A percentile compares a stretch with the other conserved stretches of the same genome.
phyloP scores from a whole-genome alignment of 2,113 vertebrate genomes.

The Alethe diademata region DNA sequence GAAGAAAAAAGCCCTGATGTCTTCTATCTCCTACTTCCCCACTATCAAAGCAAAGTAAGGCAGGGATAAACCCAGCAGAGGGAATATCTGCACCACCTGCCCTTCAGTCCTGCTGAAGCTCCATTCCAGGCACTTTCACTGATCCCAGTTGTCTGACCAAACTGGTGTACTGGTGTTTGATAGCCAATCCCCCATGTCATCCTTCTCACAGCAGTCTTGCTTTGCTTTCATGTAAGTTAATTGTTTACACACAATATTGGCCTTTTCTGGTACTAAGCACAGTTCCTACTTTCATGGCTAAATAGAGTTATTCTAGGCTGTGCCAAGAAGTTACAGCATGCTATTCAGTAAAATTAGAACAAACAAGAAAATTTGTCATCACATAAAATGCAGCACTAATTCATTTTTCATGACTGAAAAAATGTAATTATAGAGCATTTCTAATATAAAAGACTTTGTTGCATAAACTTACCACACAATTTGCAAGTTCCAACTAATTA shows the following conservation, averaged over 20 bases:
- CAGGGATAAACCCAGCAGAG: not conserved
- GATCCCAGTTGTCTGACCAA: not conserved
- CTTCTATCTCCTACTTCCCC: not conserved
- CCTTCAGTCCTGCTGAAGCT: not conserved
- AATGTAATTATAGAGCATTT: conserved; percentile 73
- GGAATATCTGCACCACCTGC: not conserved
- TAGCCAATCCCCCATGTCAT: not conserved
- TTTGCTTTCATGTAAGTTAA: conserved; percentile 7
- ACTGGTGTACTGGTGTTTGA: not conserved
- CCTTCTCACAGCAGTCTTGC: not conserved
- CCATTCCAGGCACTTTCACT: not conserved
- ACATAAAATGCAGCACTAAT: conserved; percentile 74
- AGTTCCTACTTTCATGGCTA: conserved; percentile 50
- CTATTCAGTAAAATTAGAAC: conserved; percentile 73
- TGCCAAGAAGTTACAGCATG: conserved; percentile 63
- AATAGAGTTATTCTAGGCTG: conserved; percentile 64
- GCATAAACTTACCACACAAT: conserved; percentile 65
- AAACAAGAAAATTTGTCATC: conserved; percentile 72
- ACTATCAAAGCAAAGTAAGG: not conserved
- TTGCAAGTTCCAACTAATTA: conserved; percentile 71
- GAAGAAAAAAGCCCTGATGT: not conserved
- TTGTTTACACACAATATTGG: conserved; percentile 40
- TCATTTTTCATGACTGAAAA: conserved; percentile 74
- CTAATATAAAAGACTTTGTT: conserved; percentile 68
- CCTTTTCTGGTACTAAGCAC: conserved; percentile 17